Evolutionary conservation across 2,797 vertebrate species (phyloP), one percentile per base, ranked within the genome.

Genomic region (Parauchenoglanis punctatus): DNA sequence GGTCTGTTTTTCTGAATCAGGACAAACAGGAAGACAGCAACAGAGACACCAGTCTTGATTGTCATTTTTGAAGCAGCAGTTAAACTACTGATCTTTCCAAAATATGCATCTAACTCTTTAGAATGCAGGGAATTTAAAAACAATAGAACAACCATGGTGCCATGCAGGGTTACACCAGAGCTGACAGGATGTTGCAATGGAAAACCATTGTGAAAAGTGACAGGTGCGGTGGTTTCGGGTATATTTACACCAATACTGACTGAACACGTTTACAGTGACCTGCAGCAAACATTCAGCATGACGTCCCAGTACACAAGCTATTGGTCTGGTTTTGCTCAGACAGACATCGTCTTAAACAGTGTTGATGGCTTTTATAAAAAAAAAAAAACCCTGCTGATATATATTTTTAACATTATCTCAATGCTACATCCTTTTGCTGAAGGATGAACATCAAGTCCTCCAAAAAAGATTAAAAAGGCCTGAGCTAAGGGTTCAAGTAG

Each of bases 21-120:
- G 90, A 91, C 90, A 90, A 92, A 93, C 93, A 89, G 31, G 63
- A 56, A 73, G 20, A 52, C 89, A 67, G 85, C 90, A 85, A 90
- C 87, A 90, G 17, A 80, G 46, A 54, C 85, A 92, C 88, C 91
- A 87, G 75, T 88, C 89, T 35, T 92, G 95, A 95, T 95, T 95
- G 94, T 95, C 94, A 91, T 88, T 92, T 90, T 87, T 68, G 83
- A 15, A 86, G 84, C 88, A 89, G 75, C 70, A 86, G 86, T 85
- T 81, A 82, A 88, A 89, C 77, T 83, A 73, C 87, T 84, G 84
- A 83, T 6, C 88, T 67, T 18, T 44, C 63, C 25, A 86, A 80
- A 54, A 76, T 72, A 82, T 85, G 87, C 72, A 85, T 84, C 84
- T 81, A n/a, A 56, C n/a, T 7, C 91, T 87, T 86, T 87, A 59